Conservation (phyloP, 2,113 vertebrate genomes). For the cat (Felis catus) region F.catus_Fca126_mat1.0 CM031414.1:11083501-11084000, state of each 20-base stretch:
- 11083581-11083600: not conserved
- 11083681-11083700: not conserved
- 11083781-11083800: not conserved
- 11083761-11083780: conserved; percentile 3
- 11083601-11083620: not conserved
- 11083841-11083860: not conserved
- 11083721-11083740: not conserved
- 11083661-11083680: not conserved
- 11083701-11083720: not conserved
- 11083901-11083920: not conserved
- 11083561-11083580: not conserved
- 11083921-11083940: not conserved
- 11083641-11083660: not conserved
- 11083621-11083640: not conserved
- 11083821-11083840: not conserved
- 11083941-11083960: not conserved
- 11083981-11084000: not conserved
- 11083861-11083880: not conserved
- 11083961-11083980: not conserved
- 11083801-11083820: not conserved
- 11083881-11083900: not conserved
- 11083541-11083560: not conserved
- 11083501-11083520: not conserved
- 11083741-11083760: not conserved
- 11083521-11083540: not conserved